Evolutionary conservation across 2,797 vertebrate species (phyloP), one percentile per base, ranked within the genome.

Genomic region (Aeoliscus strigatus): DNA sequence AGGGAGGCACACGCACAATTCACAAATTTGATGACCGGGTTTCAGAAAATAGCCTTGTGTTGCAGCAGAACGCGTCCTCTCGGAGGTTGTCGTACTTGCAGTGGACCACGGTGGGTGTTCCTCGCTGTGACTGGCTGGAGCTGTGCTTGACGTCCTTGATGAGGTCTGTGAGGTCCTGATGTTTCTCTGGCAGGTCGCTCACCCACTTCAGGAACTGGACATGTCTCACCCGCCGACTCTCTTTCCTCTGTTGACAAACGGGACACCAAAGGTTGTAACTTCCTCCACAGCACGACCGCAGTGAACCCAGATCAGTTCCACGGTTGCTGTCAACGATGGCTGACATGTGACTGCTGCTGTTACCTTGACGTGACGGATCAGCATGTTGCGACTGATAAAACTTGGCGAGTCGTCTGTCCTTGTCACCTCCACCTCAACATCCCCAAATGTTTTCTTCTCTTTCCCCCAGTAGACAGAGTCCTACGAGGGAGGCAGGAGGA

Each of bases 361-460:
- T 73, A 98, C 96, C 93, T 94, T 97, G 24, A 82, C 60, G 14
- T 93, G 86, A 37, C 84, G 87, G 75, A 98, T 62, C 53, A 90
- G 78, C 80, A 98, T 89, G 12, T 49, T 71, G 23, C 91, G 93
- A 21, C 66, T 70, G 41, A 81, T 88, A 21, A 90, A 91, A 4
- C 37, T 60, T 1, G 88, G 39, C 8, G 53, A 77, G n/a, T 0
- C 45, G 26, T 66, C 88, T 29, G 77, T 84, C 47, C 82, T 88
- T 29, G 63, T 77, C 37, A 91, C 66, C 5, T 89, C 83, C 14
- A 97, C 89, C 45, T 91, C 90, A 13, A 93, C 37, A 1, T 89
- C 85, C 12, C 86, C 91, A n/a, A 87, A 88, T 0, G 10, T 74
- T 53, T 86, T 86, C 46, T 84, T 94, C 31, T 81, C 88, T 50